Base-by-base conservation (phyloP, 2,888 invertebrate species). In the Lasioglossum vierecki region DNA sequence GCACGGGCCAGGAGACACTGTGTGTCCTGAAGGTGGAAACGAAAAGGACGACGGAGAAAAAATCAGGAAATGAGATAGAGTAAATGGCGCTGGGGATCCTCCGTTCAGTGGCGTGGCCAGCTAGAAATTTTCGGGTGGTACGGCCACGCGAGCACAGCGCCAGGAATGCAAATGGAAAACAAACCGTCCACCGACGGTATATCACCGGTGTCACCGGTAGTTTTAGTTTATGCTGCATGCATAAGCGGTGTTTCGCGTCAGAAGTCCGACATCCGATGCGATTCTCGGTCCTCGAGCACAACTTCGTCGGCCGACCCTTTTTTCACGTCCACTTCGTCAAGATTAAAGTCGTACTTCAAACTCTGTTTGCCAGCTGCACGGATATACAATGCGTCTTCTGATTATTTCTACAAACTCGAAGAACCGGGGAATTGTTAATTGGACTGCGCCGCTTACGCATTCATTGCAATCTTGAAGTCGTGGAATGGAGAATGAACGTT, bases 121-220 rank as follows among this genome's bases (percentile, higher is more conserved):
- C 57, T 75, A 74, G 86, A 88, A 89, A 89, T 89, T 89, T 83
- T 30, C 30, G 82, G 79, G 86, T 79, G 86, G 82, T 76, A 86
- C 82, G 78, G 66, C 66, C 78, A 86, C 76, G 84, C 84, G 88
- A 84, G 87, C 79, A 80, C 76, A 79, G 80, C 80, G 79, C 88
- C 82, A 85, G 90, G 85, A 90, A 93, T 93, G 92, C 91, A 92
- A 93, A 93, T 93, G 92, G 91, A 91, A 91, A 90, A 92, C 92
- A 92, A 93, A 93, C 90, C 88, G 89, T 86, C 89, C 84, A 88
- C 88, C 83, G 76, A 85, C 91, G 87, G 87, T 92, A 91, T 91
- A 93, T 93, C 92, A 92, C 88, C 89, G 88, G 89, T 90, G 92
- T 91, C 91, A 93, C 92, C 85, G 89, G 91, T 90, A 91, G 88